Conservation (phyloP, 2,888 invertebrate species). For the Plemyria rubiginata region DNA sequence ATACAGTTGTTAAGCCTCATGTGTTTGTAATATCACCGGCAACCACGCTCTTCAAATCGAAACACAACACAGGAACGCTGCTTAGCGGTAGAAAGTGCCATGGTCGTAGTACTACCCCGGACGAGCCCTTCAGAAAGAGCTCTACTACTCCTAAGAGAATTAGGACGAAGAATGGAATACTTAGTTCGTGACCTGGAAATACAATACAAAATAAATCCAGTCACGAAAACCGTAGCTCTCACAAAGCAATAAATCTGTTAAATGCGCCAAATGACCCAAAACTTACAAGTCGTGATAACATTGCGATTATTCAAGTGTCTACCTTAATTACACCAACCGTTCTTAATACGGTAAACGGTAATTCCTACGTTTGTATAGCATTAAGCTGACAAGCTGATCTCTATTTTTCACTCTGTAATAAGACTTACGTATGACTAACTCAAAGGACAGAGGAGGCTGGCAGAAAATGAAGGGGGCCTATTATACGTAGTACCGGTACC, state of each 20-base stretch:
- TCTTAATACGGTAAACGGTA: conserved; percentile 52
- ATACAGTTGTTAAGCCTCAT: too few species aligned
- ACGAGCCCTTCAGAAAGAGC: too few species aligned
- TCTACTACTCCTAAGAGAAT: too few species aligned
- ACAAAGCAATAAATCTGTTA: conserved; percentile 29
- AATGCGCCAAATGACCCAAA: conserved; percentile 32
- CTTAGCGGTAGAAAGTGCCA: too few species aligned
- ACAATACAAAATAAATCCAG: background rate
- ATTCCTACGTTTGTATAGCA: conserved; percentile 47
- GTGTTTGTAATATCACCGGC: too few species aligned
- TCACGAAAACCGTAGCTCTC: conserved; percentile 13
- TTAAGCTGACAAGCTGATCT: conserved; percentile 48
- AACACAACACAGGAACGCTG: too few species aligned
- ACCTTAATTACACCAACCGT: conserved; percentile 47
- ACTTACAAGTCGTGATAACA: conserved; percentile 40
- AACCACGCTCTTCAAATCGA: too few species aligned
- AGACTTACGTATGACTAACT: background rate
- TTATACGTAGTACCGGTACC: too few species aligned
- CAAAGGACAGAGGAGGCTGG: too few species aligned
- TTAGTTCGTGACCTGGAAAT: background rate
- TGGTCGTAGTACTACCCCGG: too few species aligned
- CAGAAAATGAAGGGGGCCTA: too few species aligned
- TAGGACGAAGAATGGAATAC: background rate
- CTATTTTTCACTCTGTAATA: conserved; percentile 32
- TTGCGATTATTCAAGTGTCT: conserved; percentile 50